phyloP scores from a whole-genome alignment of 2,888 invertebrate genomes.

The Byasa hedistus region DNA sequence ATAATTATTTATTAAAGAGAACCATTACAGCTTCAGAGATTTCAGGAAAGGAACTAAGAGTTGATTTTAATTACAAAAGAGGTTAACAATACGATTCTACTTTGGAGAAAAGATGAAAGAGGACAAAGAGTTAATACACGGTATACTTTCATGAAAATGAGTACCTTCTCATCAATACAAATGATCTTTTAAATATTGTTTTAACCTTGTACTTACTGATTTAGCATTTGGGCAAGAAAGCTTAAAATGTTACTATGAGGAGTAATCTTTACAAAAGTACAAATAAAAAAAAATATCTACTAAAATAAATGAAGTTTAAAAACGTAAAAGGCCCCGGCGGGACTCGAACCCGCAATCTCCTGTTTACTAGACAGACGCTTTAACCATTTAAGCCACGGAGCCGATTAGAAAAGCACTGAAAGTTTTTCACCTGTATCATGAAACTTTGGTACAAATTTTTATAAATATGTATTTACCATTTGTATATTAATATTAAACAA shows the following conservation, averaged over 20 bases:
- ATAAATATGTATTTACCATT: not conserved
- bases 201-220: no score
- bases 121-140: no score
- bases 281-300: not conserved
- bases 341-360: constrained; percentile 74
- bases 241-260: no score
- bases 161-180: no score
- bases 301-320: not conserved
- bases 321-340: constrained; percentile 60
- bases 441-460: not conserved
- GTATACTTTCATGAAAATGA: no score
- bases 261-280: not conserved
- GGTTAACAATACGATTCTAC: not conserved
- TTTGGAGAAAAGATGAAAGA: not conserved
- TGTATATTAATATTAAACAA: no score
- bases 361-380: constrained; percentile 77
- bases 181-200: no score
- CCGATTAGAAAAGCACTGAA: constrained; percentile 30
- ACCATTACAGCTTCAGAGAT: not conserved
- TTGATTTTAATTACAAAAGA: not conserved
- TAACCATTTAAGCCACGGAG: constrained; percentile 77
- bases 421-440: not conserved
- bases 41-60: not conserved
- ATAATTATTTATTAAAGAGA: not conserved
- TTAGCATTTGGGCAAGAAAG: no score